Base-by-base conservation (phyloP, 2,113 vertebrate species). In the Ahaetulla prasina region DNA sequence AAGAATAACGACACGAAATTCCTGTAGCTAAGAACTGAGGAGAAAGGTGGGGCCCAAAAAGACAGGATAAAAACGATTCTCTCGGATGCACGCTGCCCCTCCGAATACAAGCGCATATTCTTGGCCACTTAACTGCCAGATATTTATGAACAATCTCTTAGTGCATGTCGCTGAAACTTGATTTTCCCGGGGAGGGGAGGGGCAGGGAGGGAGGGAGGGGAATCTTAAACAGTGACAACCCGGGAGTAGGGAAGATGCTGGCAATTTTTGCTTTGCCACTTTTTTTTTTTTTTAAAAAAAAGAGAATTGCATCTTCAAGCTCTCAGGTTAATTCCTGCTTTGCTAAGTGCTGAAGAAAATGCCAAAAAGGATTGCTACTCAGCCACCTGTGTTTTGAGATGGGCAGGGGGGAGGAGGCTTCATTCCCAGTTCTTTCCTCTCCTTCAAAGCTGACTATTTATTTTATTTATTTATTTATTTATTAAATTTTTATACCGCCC, bases 11-110 rank as follows among this genome's bases (percentile, higher is more conserved):
- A 87, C 57, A 92, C 92, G n/a, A 47, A 47, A 91, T 94, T 94
- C 91, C 80, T 93, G 85, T 88, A 86, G 92, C 93, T 80, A 88
- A 53, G 84, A 94, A 27, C 90, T 74, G 91, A 95, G 93, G 74
- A 84, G 92, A 93, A 92, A 2, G 89, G 45, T 85, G 45, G 74
- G 86, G 43, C 25, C 89, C 25, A 89, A 43, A 90, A 89, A 22
- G 88, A 87, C 94, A 90, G 0, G 0, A 52, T 2, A 8, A 52
- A 88, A 94, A 90, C 0, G 0, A 52, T 3, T 7, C 57, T 45
- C 50, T 85, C 45, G 35, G 49, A 93, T 9, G 14, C 35, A 52
- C 92, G 92, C 89, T 90, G 53, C 50, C 92, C 88, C 52, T 88
- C 90, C 2, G 90, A 95, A 84, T 14, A 25, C 55, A 90, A 91